Conservation (phyloP, 1,140 invertebrate genomes). For the Danaus melanippus region DNA sequence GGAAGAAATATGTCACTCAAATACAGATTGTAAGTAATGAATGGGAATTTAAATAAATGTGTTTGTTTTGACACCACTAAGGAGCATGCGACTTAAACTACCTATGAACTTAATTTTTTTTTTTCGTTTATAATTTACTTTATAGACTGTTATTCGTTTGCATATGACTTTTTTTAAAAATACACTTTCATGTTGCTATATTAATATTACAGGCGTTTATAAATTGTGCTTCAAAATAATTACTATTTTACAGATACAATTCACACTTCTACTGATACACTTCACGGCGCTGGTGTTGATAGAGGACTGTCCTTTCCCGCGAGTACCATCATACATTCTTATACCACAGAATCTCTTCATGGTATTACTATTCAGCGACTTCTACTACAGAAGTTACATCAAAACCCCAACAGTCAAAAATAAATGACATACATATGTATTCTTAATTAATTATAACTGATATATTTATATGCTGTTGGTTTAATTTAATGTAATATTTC, state of each 20-base stretch:
- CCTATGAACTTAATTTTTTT: no score
- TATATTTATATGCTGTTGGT: not conserved
- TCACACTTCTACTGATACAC: constrained; percentile 79
- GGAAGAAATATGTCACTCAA: constrained; percentile 90
- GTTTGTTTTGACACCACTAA: no score
- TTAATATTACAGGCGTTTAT: not conserved
- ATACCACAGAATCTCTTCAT: constrained; percentile 83
- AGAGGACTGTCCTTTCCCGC: constrained; percentile 81
- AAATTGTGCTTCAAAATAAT: constrained; percentile 1
- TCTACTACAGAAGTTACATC: constrained; percentile 86
- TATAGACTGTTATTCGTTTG: no score
- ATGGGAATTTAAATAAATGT: no score
- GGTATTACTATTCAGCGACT: constrained; percentile 87
- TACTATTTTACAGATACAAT: constrained; percentile 76
- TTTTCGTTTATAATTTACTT: no score
- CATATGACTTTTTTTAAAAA: no score
- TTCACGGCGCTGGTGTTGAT: constrained; percentile 76
- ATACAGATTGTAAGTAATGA: constrained; percentile 77
- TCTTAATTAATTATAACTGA: constrained; percentile 4
- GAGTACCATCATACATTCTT: constrained; percentile 73
- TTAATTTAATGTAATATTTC: no score
- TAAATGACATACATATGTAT: not conserved
- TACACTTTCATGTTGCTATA: no score
- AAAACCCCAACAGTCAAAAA: constrained; percentile 23
- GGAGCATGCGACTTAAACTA: no score